Evolutionary conservation across 2,113 vertebrate species (phyloP).

Genomic region (Lophura nycthemera): DNA sequence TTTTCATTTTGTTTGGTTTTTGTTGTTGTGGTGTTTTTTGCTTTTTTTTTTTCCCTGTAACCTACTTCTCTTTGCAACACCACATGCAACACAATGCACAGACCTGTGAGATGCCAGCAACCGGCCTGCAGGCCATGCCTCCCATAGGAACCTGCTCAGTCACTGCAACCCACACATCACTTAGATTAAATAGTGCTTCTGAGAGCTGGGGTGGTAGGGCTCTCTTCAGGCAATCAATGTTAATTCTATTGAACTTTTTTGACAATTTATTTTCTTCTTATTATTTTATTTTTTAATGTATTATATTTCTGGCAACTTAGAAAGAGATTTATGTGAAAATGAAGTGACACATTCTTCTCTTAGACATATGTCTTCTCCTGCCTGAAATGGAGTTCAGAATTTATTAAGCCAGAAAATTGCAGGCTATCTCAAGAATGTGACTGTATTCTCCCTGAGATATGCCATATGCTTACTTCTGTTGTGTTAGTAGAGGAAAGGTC

Average conservation of each 20-base stretch:
- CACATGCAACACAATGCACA: rapidly evolving
- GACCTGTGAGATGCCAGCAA: neutral
- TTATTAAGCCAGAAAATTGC: constrained; percentile 55
- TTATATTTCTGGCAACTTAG: neutral
- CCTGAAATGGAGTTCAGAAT: constrained; percentile 20
- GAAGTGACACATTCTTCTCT: neutral
- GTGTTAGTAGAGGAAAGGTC: neutral
- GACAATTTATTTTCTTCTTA: neutral
- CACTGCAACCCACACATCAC: neutral
- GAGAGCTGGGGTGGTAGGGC: neutral
- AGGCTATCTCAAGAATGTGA: constrained; percentile 49
- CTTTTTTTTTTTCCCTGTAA: neutral
- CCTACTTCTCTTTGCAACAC: neutral
- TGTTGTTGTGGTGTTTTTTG: neutral
- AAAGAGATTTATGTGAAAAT: neutral
- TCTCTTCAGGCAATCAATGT: neutral
- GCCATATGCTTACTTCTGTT: constrained; percentile 21
- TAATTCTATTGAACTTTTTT: neutral
- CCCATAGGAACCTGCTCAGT: neutral
- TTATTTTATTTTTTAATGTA: neutral
- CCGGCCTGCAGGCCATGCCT: neutral
- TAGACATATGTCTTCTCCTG: constrained; percentile 5
- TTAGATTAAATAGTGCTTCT: neutral
- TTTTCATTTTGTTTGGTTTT: neutral
- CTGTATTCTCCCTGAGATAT: constrained; percentile 26